Base-by-base conservation (phyloP, 1,140 invertebrate genomes). In the Drosophila micromelanica region DNA sequence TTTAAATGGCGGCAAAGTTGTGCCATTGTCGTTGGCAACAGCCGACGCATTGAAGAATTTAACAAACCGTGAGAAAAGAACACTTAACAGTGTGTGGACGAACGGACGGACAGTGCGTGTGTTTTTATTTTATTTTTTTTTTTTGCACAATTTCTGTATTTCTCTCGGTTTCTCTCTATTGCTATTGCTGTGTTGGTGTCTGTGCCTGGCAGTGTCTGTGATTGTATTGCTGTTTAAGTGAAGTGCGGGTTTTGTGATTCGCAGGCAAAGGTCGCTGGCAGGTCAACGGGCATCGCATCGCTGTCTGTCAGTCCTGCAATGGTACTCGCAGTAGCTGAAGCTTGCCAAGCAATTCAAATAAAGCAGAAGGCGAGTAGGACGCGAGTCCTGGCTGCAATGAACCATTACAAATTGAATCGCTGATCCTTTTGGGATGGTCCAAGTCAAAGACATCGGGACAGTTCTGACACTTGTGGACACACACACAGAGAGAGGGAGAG, bases 61-160 rank as follows among this genome's bases (percentile, higher is more conserved):
- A 84, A 84, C 80, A 84, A 84, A 84, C 80, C 80, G 80, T 85
- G 80, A 85, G 80, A 80, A 85, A 80, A 80, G 73, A 71, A 85
- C 80, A 85, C 76, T 84, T 80, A 84, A 78, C 32, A 35, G 32
- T 35, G 8, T 35, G 32, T 35, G 32, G 5, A 32, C 30, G n/a
- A n/a, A n/a, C 8, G 8, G 20, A 51, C 80, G 80, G 65, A 82
- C 54, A 55, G 38, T 70, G 59, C 61, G 15, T 52, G 62, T 6
- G 20, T 23, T 35, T 23, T 2, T 4, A 2, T 32, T 45, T 20
- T n/a, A 20, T 12, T 49, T 15, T 49, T 15, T 5, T 11, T 35
- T 23, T 45, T 2, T 4, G 5, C 30, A 32, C 23, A 5, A 9
- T 15, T 13, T 35, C 3, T 43, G 20, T 1, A 2, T 45, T 15